Base-by-base conservation (phyloP, 1,140 invertebrate genomes). In the Brachionus koreanus region DNA sequence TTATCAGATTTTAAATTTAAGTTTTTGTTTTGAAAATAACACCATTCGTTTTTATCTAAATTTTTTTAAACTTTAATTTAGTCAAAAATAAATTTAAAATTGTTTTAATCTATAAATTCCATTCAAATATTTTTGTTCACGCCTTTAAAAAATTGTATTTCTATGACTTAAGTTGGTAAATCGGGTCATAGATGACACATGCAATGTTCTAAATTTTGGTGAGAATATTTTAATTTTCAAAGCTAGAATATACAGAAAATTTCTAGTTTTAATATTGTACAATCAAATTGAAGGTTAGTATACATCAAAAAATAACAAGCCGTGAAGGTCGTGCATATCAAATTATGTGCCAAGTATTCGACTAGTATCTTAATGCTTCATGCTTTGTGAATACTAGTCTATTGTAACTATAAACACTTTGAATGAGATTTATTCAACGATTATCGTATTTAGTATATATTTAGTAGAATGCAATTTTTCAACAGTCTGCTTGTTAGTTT, bases 241-340 rank as follows among this genome's bases (percentile, higher is more conserved):
- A 57, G 61, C 16, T 25, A 23, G 4, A 63, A 63, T 19, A 57
- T 19, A 13, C 16, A 57, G n/a, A 57, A 16, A 57, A 16, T 19
- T 29, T 25, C 61, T 63, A 23, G 61, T 5, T 63, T 10, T 25
- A 63, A 29, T 63, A 63, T 63, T 63, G 61, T 63, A 25, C 29
- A 63, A 63, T 63, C 29, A 57, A 57, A 19, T 19, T 29, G 61
- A 63, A 63, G 61, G 61, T 63, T 63, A 63, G 61, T 63, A 63
- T 63, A 39, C 65, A 39, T 69, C 19, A 69, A 39, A 43, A n/a
- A 69, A 69, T 69, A 69, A 23, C 5, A 33, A 3, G 29, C 33
- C 63, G 33, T 19, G 35, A 39, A 69, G 65, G 65, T 69, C 65
- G 65, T 69, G 65, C 35, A 37, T 13, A 65, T 65, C 63, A 65